Conservation (phyloP, 92 coral and sea anemone genomes). For the Nematostella vectensis region DNA sequence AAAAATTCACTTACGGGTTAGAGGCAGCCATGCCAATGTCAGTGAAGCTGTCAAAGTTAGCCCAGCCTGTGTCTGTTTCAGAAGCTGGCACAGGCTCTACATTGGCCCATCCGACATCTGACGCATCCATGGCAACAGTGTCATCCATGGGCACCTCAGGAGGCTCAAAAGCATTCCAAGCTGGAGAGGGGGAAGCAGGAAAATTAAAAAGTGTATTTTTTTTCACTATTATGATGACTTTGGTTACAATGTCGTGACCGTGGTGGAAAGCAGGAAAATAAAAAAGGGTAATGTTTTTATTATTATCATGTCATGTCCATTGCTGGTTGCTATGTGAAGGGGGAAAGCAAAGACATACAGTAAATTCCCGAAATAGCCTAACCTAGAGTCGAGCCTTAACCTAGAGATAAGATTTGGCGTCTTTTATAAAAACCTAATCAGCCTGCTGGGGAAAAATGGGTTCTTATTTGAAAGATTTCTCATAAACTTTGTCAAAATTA, state of each 20-base stretch:
- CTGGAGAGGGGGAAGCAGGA: conserved; percentile 38
- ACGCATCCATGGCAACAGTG: conserved; percentile 69
- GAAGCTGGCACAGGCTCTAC: conserved; percentile 28
- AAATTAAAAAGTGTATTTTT: not conserved
- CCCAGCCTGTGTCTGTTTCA: conserved; percentile 83
- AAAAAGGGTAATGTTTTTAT: too few relatives aligned
- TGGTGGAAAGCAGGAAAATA: conserved; percentile 1
- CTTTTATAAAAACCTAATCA: too few relatives aligned
- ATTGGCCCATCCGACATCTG: conserved; percentile 90
- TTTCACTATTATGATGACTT: not conserved
- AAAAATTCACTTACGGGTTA: conserved; percentile 33
- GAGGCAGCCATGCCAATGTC: conserved; percentile 79
- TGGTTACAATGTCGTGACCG: not conserved
- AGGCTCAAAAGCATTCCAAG: conserved; percentile 76
- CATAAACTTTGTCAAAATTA: too few relatives aligned
- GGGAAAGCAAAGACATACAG: too few relatives aligned
- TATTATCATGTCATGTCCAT: too few relatives aligned
- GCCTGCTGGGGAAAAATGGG: too few relatives aligned
- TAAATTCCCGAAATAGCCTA: too few relatives aligned
- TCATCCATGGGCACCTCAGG: conserved; percentile 75
- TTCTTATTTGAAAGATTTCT: too few relatives aligned
- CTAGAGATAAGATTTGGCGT: too few relatives aligned
- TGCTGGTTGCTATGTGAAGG: too few relatives aligned
- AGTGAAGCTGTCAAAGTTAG: conserved; percentile 84
- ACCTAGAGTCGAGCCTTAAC: too few relatives aligned